Conservation (phyloP, 2,888 invertebrate genomes). For the Amiota minor region DNA sequence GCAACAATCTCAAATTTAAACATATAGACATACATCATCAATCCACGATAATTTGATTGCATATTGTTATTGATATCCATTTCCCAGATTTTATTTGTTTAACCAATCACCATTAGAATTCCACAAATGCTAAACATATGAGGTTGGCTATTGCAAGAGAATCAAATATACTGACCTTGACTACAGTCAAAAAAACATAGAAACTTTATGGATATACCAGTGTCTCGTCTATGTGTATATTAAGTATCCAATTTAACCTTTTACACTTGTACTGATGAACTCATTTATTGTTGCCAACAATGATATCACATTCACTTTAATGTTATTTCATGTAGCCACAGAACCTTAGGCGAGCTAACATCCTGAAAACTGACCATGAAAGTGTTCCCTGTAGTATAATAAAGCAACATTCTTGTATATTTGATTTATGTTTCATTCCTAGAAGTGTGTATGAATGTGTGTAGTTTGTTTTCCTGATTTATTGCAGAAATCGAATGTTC, state of each 20-base stretch:
- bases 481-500: neutral
- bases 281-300: neutral
- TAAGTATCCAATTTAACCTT: constrained; percentile 21
- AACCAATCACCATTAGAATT: no score
- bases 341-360: no score
- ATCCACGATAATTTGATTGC: neutral
- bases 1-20: neutral
- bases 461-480: neutral
- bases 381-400: constrained; percentile 19
- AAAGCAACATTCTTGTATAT: constrained; percentile 20
- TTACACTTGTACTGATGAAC: constrained; percentile 14
- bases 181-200: neutral
- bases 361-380: neutral
- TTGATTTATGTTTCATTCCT: constrained; percentile 18
- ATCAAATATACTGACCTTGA: constrained; percentile 6
- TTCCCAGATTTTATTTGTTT: no score
- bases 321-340: neutral
- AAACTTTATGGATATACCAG: neutral
- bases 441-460: neutral
- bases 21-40: neutral
- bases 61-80: no score
- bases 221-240: constrained; percentile 8
- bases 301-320: neutral
- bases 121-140: no score
- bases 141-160: no score